Evolutionary conservation across 2,888 invertebrate genomes (phyloP), one percentile per base, ranked within the genome.

Genomic region (Fragum whitleyi): DNA sequence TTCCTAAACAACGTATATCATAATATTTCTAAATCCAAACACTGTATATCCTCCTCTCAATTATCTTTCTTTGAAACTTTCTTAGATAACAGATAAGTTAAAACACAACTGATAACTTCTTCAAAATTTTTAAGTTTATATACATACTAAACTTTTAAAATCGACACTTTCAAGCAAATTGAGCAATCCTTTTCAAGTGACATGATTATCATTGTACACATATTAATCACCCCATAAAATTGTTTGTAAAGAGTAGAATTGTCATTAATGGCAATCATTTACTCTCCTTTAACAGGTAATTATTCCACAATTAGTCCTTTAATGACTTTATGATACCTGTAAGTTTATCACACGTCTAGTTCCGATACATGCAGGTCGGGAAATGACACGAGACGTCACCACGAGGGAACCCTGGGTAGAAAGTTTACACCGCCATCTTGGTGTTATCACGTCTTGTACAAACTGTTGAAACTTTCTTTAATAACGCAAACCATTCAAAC

Each of bases 211-310:
- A 59, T 36, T 39, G n/a, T 39, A 7, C 9, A 16, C 9, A 29
- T n/a, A 9, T 42, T 47, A 42, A 59, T 36, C 6, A 57, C 32
- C 26, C 23, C 19, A 19, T 42, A 19, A 57, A 59, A 59, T 57
- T 53, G 47, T 53, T 53, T 21, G 55, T 51, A 32, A 21, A 59
- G n/a, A 42, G 59, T 59, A 55, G 61, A 51, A 59, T 59, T 79
- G 82, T 76, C 83, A 79, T 76, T 70, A 74, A 83, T 83, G 79
- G 67, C 79, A 79, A 36, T 71, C 47, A 74, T 82, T 79, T 74
- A 76, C 79, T 79, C 83, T 55, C 62, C 36, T 36, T 79, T 79
- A 76, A 67, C 79, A 79, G 77, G 57, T 79, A 69, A 83, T 79
- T 82, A 65, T 73, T 71, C 77, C 51, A 29, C 70, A 47, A 73